Conservation (phyloP, 2,797 vertebrate species). For the Selene dorsalis region DNA sequence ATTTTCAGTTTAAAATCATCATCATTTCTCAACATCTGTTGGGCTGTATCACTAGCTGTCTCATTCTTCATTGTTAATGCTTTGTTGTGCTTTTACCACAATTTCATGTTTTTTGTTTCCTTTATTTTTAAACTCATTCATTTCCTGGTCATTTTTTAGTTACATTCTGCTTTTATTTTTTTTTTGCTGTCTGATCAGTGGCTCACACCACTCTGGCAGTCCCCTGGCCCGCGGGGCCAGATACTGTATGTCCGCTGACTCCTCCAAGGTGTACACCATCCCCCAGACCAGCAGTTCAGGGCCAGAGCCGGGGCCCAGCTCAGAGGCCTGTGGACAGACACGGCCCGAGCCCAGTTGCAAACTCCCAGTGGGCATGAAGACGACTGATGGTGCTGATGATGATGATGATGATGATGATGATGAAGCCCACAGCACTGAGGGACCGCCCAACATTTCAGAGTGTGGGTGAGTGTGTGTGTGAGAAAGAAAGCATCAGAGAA, state of each 20-base stretch:
- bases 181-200: conserved; percentile 82
- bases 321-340: conserved; percentile 82
- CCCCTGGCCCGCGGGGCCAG: conserved; percentile 89
- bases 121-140: conserved; percentile 39
- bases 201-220: conserved; percentile 93
- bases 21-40: conserved; percentile 18
- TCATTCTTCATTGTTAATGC: conserved; percentile 45
- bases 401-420: conserved; percentile 80
- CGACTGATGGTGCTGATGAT: conserved; percentile 84
- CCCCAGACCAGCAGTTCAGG: conserved; percentile 83
- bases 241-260: conserved; percentile 89
- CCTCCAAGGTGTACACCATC: conserved; percentile 93
- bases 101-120: conserved; percentile 25
- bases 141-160: conserved; percentile 68
- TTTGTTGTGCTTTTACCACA: conserved; percentile 46
- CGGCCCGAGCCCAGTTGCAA: conserved; percentile 84
- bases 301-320: conserved; percentile 59
- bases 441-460: conserved; percentile 87
- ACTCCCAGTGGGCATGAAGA: conserved; percentile 88
- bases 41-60: neutral
- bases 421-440: conserved; percentile 87
- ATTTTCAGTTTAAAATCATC: conserved; percentile 32
- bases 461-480: conserved; percentile 88
- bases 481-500: conserved; percentile 16
- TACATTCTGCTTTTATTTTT: conserved; percentile 68